Evolutionary conservation across 2,113 vertebrate species (phyloP).

Genomic region (Toxotes jaculatrix): DNA sequence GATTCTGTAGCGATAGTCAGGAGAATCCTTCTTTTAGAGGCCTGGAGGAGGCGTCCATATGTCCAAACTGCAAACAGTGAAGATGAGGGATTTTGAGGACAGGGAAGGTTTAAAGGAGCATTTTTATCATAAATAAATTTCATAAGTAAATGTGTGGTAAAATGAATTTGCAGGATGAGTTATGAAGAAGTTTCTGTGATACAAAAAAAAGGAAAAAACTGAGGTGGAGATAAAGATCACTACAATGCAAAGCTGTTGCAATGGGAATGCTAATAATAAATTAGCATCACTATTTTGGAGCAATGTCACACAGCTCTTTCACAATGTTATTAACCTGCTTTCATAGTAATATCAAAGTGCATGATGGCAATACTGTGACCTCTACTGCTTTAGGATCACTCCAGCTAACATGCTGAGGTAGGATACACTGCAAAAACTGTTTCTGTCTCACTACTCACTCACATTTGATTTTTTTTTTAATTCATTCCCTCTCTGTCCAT

Average conservation of each 20-base stretch:
- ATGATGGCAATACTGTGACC: too few species aligned
- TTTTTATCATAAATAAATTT: not conserved
- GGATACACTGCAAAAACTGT: not conserved
- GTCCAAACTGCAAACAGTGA: not conserved
- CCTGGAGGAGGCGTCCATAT: not conserved
- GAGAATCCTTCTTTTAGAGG: not conserved
- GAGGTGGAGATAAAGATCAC: too few species aligned
- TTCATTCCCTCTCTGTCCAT: not conserved
- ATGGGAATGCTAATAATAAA: not conserved
- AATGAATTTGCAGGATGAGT: too few species aligned
- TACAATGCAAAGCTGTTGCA: too few species aligned
- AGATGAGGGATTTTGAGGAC: not conserved
- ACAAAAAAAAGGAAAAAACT: too few species aligned
- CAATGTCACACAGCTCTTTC: too few species aligned
- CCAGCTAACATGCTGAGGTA: not conserved
- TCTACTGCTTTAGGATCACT: not conserved
- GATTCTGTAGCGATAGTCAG: not conserved
- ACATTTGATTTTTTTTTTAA: not conserved
- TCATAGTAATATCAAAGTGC: too few species aligned
- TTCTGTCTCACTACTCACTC: not conserved
- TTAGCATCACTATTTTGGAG: not conserved
- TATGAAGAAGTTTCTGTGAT: too few species aligned
- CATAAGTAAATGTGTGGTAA: too few species aligned
- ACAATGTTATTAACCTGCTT: too few species aligned
- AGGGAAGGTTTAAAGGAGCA: not conserved